phyloP scores from a whole-genome alignment of 2,797 vertebrate genomes.

The Malacoctenus gilli region DNA sequence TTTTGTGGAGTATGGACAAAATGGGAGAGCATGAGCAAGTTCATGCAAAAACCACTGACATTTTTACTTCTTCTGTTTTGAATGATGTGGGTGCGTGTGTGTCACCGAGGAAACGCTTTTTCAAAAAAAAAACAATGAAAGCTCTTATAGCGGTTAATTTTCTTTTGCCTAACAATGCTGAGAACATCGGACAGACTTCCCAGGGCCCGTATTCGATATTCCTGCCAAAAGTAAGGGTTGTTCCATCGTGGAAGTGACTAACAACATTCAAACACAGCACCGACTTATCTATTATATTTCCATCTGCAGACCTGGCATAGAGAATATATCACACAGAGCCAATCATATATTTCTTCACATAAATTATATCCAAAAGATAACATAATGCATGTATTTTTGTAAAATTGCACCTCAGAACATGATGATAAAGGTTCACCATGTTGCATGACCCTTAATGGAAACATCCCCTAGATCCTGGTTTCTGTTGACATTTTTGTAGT shows the following conservation, averaged over 20 bases:
- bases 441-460: constrained; percentile 76
- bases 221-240: constrained; percentile 60
- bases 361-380: constrained; percentile 71
- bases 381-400: constrained; percentile 81
- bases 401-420: constrained; percentile 72
- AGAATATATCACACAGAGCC: constrained; percentile 64
- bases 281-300: constrained; percentile 62
- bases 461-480: constrained; percentile 70
- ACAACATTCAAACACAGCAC: constrained; percentile 57
- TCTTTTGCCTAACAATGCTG: too few species aligned
- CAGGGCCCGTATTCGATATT: constrained; percentile 61
- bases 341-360: constrained; percentile 73
- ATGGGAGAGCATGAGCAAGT: constrained; percentile 65
- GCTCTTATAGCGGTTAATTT: too few species aligned
- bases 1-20: constrained; percentile 49
- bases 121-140: constrained; percentile 49
- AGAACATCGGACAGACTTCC: constrained; percentile 60
- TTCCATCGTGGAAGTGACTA: constrained; percentile 58
- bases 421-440: constrained; percentile 69
- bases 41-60: constrained; percentile 61
- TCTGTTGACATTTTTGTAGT: constrained; percentile 68
- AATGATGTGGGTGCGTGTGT: constrained; percentile 60
- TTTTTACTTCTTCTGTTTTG: constrained; percentile 74
- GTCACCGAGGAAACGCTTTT: constrained; percentile 62
- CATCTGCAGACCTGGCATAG: constrained; percentile 62